These are phyloP conservation scores for Vannuccia rotundouncinata DNA, from an alignment of 2,888 invertebrate genomes.

Conservation along the genomic window DNA sequence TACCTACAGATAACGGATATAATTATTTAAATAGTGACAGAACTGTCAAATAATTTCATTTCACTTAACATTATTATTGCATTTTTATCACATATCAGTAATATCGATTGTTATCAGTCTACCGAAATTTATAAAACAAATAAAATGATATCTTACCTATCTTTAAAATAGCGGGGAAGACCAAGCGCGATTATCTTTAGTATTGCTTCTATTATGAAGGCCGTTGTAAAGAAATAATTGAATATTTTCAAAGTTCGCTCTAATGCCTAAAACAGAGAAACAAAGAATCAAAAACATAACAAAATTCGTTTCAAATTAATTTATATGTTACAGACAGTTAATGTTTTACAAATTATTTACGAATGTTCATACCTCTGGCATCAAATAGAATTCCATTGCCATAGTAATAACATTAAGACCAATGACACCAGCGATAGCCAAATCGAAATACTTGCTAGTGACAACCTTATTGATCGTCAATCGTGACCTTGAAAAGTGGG, in stretches of 20 bases:
- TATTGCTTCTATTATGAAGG: slow-evolving; percentile 89
- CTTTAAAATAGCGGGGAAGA: slow-evolving; percentile 78
- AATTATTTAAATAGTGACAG: too few relatives aligned
- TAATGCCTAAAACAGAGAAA: slow-evolving; percentile 68
- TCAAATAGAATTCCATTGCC: slow-evolving; percentile 98
- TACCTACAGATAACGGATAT: too few relatives aligned
- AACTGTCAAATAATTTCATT: too few relatives aligned
- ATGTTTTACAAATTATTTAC: background rate
- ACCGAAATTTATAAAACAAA: too few relatives aligned
- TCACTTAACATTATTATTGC: too few relatives aligned
- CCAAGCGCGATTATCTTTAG: slow-evolving; percentile 94
- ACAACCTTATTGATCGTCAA: slow-evolving; percentile 91
- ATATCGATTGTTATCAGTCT: background rate
- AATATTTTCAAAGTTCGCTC: slow-evolving; percentile 91
- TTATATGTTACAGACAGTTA: too few relatives aligned
- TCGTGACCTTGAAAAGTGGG: slow-evolving; percentile 78
- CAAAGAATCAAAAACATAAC: slow-evolving; percentile 34
- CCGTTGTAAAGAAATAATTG: slow-evolving; percentile 98
- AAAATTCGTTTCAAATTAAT: too few relatives aligned
- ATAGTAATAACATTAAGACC: slow-evolving; percentile 98
- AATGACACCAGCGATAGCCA: slow-evolving; percentile 97
- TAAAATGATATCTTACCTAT: slow-evolving; percentile 65
- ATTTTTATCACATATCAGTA: background rate
- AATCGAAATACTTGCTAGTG: slow-evolving; percentile 96
- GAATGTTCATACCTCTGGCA: slow-evolving; percentile 68